Conservation (phyloP, 2,113 vertebrate species). For the Sceloporus undulatus region DNA sequence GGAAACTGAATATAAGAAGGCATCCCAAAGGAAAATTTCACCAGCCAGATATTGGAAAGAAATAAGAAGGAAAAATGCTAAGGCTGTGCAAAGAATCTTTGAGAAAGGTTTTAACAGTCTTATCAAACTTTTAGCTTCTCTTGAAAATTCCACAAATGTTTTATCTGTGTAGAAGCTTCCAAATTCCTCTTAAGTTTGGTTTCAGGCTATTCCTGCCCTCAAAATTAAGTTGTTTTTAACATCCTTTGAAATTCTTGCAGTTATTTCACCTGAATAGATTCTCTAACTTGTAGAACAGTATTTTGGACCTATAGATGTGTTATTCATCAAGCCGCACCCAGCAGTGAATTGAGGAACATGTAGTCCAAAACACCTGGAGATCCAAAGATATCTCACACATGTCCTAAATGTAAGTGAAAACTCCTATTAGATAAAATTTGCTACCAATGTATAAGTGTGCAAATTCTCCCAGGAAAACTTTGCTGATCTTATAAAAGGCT, state of each 20-base stretch:
- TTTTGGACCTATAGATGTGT: no score
- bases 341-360: neutral
- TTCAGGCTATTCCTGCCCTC: neutral
- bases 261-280: no score
- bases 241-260: neutral
- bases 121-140: neutral
- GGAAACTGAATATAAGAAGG: slow-evolving; percentile 9
- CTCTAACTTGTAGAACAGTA: no score
- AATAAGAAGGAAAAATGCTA: neutral
- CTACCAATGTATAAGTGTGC: neutral
- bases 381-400: neutral
- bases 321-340: no score
- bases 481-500: no score
- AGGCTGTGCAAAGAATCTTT: neutral
- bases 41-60: neutral
- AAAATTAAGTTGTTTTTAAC: neutral
- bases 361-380: neutral
- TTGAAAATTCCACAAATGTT: neutral
- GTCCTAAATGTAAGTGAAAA: neutral
- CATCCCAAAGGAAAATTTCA: neutral
- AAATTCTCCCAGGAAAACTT: neutral
- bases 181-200: neutral
- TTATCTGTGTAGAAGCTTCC: neutral
- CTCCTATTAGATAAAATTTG: no score
- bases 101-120: neutral